phyloP scores from a whole-genome alignment of 1,140 invertebrate species.

The Lucilia sericata region DNA sequence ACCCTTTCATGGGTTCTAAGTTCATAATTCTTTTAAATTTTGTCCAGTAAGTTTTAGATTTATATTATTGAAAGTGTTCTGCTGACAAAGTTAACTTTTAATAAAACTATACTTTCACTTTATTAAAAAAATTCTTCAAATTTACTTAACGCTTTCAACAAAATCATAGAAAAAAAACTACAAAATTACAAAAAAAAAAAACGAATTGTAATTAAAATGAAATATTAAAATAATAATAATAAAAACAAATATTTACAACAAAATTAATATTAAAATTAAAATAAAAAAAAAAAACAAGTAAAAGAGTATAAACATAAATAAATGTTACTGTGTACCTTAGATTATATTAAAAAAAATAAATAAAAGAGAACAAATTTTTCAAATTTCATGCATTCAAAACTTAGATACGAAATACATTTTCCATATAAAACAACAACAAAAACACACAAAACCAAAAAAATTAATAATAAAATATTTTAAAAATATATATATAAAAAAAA shows the following conservation, averaged over 20 bases:
- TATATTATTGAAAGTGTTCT: too few species aligned
- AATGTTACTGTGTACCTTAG: conserved; percentile 44
- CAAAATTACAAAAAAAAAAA: background rate
- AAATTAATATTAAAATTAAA: conserved; percentile 3
- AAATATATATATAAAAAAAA: background rate
- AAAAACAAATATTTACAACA: conserved; percentile 18
- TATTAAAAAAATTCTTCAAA: too few species aligned
- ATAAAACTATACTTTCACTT: too few species aligned
- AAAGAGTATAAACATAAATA: conserved; percentile 35
- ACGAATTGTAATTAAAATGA: background rate
- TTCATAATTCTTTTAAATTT: too few species aligned
- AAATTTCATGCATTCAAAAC: conserved; percentile 33
- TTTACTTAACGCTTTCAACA: background rate
- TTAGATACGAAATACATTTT: conserved; percentile 35
- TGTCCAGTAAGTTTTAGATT: too few species aligned
- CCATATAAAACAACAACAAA: conserved; percentile 20
- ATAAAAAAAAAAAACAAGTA: conserved; percentile 6
- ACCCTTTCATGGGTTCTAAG: too few species aligned
- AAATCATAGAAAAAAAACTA: background rate
- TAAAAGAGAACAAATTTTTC: conserved; percentile 45
- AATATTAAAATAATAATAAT: conserved; percentile 5
- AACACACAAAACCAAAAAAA: conserved; percentile 13
- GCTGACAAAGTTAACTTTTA: too few species aligned
- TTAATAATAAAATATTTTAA: background rate
- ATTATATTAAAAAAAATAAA: conserved; percentile 27